Conservation (phyloP, 2,888 invertebrate genomes). For the Andrena praecox region DNA sequence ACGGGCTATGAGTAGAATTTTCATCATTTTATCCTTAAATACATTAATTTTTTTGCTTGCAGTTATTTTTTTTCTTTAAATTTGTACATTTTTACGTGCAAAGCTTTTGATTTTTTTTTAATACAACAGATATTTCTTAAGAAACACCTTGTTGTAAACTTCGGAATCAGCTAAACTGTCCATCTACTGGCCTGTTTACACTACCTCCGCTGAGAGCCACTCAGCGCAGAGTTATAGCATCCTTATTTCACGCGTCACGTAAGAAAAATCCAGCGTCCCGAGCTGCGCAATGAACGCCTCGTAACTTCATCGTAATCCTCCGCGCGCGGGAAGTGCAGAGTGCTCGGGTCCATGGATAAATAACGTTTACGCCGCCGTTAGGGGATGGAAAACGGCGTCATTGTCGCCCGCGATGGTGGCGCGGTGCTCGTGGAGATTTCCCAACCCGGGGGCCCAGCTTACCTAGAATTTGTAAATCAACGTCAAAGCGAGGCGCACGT, state of each 20-base stretch:
- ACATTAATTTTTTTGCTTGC: no score
- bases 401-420: neutral
- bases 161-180: no score
- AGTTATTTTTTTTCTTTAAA: no score
- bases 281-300: neutral
- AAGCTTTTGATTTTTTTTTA: no score
- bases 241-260: neutral
- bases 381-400: constrained; percentile 1
- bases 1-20: no score
- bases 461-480: constrained; percentile 72
- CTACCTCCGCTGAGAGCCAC: neutral
- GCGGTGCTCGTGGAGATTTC: constrained; percentile 45
- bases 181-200: no score
- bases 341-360: constrained; percentile 30
- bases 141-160: no score
- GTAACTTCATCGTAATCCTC: constrained; percentile 13
- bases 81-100: no score
- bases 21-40: no score
- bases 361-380: constrained; percentile 28
- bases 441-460: constrained; percentile 36
- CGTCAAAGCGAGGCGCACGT: constrained; percentile 27
- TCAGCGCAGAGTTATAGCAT: neutral
- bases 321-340: neutral
- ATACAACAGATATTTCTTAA: no score
- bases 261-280: neutral